Base-by-base conservation (phyloP, 2,888 invertebrate species). In the Agrenia bidenticulata region DNA sequence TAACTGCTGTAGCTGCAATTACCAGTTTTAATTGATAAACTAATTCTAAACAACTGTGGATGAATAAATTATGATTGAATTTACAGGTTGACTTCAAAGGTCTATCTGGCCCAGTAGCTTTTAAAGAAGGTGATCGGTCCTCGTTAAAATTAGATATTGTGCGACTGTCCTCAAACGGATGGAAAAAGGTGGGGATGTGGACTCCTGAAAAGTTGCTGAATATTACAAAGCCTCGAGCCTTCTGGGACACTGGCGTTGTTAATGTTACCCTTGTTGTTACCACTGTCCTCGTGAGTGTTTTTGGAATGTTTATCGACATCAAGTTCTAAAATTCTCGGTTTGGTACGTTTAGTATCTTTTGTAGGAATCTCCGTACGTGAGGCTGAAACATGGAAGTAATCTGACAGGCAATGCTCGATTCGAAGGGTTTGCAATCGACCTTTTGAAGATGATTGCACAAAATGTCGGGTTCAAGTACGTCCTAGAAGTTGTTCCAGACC, bases 241-340 rank as follows among this genome's bases (percentile, higher is more conserved):
- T 94, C 79, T 90, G 88, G 79, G 88, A 92, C 74, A 88, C 88
- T 54, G 88, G 88, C 41, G 86, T 87, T 0, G 89, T 90, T 0
- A 94, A 94, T 81, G 90, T 93, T 23, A 94, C 93, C 0, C 83
- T 94, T 4, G 86, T 92, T 59, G 92, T 94, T n/a, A 92, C 93
- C 81, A 94, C 93, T 39, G 86, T 90, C 78, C 89, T 91, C 86
- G 93, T 92, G 80, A 80, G 81, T 77, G 23, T 23, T 45, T 45
- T 11, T 45, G 39, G 39, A 39, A 39, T 11, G 39, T 39, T 39
- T 39, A 39, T 39, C 9, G 15, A 39, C 7, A 39, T 11, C 9
- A 15, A 15, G n/a, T n/a, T n/a, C n/a, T n/a, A n/a, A n/a, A n/a
- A n/a, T n/a, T n/a, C n/a, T n/a, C n/a, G n/a, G n/a, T n/a, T n/a